Evolutionary conservation across 2,113 vertebrate genomes (phyloP).

Genomic region (Eulacestoma nigropectus): DNA sequence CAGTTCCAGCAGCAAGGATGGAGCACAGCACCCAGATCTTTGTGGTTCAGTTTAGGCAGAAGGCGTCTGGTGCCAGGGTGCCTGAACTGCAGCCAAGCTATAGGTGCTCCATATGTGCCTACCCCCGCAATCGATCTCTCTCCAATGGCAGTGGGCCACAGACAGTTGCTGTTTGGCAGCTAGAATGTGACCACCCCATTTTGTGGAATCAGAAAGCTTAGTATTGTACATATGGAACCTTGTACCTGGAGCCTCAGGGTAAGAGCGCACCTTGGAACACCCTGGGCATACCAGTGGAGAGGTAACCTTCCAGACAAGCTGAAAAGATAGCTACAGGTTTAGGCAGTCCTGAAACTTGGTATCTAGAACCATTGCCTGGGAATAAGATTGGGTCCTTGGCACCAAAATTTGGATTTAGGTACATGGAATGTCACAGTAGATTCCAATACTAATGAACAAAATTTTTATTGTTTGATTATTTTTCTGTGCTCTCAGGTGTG

Average conservation of each 20-base stretch:
- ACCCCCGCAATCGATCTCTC: rapidly evolving
- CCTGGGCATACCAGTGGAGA: background rate
- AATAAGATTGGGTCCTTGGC: background rate
- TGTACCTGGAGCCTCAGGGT: background rate
- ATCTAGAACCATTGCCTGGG: background rate
- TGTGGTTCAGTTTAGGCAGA: background rate
- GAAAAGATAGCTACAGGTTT: background rate
- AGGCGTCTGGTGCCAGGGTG: background rate
- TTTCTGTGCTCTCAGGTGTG: background rate
- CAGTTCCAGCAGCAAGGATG: background rate
- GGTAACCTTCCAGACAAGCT: background rate
- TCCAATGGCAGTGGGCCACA: background rate
- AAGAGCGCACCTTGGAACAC: background rate
- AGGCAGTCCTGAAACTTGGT: background rate
- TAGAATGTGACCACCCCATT: background rate
- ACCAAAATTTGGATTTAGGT: background rate
- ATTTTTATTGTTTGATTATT: background rate
- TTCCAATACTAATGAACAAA: background rate
- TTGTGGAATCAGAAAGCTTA: background rate
- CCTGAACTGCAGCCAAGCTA: background rate
- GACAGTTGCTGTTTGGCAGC: background rate
- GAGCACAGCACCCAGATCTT: background rate
- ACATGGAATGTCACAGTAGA: background rate
- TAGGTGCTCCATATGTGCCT: rapidly evolving
- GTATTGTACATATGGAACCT: background rate